Evolutionary conservation across 2,888 invertebrate species (phyloP), one percentile per base, ranked within the genome.

Genomic region (Morinoia aosen): DNA sequence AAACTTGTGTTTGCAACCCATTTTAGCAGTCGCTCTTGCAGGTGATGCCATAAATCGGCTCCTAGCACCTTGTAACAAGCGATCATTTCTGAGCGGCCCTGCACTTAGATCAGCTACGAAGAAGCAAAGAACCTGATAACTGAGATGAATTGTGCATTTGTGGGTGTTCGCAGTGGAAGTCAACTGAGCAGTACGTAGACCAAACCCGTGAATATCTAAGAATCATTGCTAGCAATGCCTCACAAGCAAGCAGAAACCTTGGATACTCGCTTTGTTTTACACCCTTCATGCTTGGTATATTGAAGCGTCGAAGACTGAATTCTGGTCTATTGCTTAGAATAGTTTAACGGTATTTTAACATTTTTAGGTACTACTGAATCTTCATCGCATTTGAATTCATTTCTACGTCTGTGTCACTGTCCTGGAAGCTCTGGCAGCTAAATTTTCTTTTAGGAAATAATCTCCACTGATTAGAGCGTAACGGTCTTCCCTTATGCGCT

Each of bases 21-120:
- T 90, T 90, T 90, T 90, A 40, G 90, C 90, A 90, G 48, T 12
- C 90, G 19, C 40, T 90, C 90, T 90, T 90, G 40, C 90, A 90
- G 39, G 90, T 40, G 90, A 90, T 39, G 90, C 19, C 40, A 48
- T 90, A 90, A 90, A 90, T 90, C 90, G 8, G 90, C 40, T 76
- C 90, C 90, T 90, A 90, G 48, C 39, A 40, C 90, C 90, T 90
- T 40, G 90, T 90, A 88, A 90, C 90, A 90, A 90, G 90, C 90
- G 14, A 90, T 90, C 40, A 90, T 90, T 40, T 48, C 40, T 90
- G 90, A 90, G 39, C 39, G 33, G 39, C 39, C 19, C 48, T 2
- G 90, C 40, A 90, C 90, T 90, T 90, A 40, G 39, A 90, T 39
- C 90, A 90, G 48, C 90, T 90, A 39, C 39, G 76, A 40, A 12